Evolutionary conservation across 2,888 invertebrate genomes (phyloP), one percentile per base, ranked within the genome.

Genomic region (Hymenopus coronatus): DNA sequence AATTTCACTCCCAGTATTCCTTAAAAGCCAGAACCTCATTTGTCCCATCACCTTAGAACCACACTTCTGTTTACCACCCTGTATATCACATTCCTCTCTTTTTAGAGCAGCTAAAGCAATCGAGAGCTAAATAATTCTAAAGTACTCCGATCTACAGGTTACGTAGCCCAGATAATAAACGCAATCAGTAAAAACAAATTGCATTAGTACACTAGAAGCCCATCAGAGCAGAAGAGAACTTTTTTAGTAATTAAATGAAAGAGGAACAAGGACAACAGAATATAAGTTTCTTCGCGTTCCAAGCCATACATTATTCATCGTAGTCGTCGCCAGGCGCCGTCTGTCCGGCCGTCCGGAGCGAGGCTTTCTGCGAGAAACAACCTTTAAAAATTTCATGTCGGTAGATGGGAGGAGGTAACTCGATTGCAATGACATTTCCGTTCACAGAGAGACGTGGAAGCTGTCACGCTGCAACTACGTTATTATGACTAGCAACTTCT

Each of bases 351-450:
- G 33, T 40, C 54, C 54, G 15, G 54, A 25, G 54, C 25, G 20
- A 70, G 54, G 54, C 54, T 70, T 70, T 70, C 25, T 70, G 87
- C 81, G 87, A 87, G 87, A 82, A 82, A 87, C 82, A 87, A 20
- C 87, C 81, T 82, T 87, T 87, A 87, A 87, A 70, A 87, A 33
- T 87, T 87, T 82, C 30, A 87, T 87, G 82, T 82, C 81, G 81
- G 54, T 70, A 70, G 54, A 70, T 70, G 54, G 54, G 54, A 70
- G 54, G 54, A 70, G 30, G 81, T 87, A 87, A 87, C 87, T 87
- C 81, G 87, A 82, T 87, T 87, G 81, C 81, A 87, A 82, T 81
- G 87, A 87, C 87, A 87, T 87, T 87, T 87, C 87, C 87, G 87
- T 87, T 87, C 87, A 82, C 28, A 87, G 81, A 82, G 30, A 70